Evolutionary conservation across 1,140 invertebrate genomes (phyloP), one percentile per base, ranked within the genome.

Genomic region (Brachionus manjavacas): DNA sequence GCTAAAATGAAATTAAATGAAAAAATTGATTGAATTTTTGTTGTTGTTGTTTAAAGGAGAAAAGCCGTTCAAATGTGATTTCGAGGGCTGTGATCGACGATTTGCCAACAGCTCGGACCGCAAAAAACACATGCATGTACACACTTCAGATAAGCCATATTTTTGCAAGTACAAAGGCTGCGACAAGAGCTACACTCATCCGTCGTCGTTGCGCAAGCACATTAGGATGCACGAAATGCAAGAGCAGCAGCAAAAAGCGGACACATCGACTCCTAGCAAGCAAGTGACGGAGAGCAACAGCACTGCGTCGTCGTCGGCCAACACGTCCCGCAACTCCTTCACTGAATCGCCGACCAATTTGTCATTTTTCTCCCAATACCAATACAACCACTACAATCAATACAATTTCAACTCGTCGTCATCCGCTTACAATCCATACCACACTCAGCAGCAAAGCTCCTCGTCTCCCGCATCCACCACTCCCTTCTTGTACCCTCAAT

Each of bases 111-210:
- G 95, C 86, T 98, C 96, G 78, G 97, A 99, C 91, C 91, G 97
- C 83, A 99, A 99, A 92, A 99, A 99, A 90, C 97, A 99, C 89
- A 96, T 95, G 68, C 97, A 99, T 91, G 97, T 99, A 25, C 97
- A 99, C 92, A 98, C 96, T 14, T 96, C 94, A 39, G 96, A 99
- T 91, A 99, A 99, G 90, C 97, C 97, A 8, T 99, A 99, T 92
- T 97, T 96, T 91, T 99, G 97, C 90, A 94, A 96, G 86, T 93
- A 97, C 23, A 92, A 94, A 83, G 96, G 96, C 86, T 99, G 97
- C 91, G 96, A 98, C 92, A 99, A 99, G 91, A 96, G 95, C 78
- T 99, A 99, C 91, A 99, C 97, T 23, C 97, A 99, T 90, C 97
- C 97, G 55, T 84, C 83, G 3, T 84, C 83, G 25, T 84, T 84